A percentile compares a stretch with the other conserved stretches of the same genome.
Evolutionary conservation across 2,888 invertebrate species (phyloP).

Genomic region (Adela reaumurella): DNA sequence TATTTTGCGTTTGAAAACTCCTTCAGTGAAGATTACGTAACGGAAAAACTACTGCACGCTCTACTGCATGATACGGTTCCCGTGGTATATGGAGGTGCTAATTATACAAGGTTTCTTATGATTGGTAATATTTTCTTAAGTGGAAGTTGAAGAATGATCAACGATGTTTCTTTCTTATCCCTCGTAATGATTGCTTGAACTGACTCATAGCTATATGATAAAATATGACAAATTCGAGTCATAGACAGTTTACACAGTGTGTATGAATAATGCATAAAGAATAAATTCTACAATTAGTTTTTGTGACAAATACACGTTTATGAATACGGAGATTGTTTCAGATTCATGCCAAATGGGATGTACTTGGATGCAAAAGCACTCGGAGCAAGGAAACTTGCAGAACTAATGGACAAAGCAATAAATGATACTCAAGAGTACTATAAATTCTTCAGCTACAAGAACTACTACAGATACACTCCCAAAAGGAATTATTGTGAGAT

Average conservation of each 20-base stretch:
- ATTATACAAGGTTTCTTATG: constrained; percentile 5
- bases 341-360: constrained; percentile 29
- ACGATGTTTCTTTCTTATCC: too few relatives aligned
- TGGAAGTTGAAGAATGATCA: too few relatives aligned
- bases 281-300: too few relatives aligned
- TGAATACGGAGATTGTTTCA: too few relatives aligned
- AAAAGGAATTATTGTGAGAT: too few relatives aligned
- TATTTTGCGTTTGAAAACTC: constrained; percentile 5
- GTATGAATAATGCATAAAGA: too few relatives aligned
- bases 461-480: constrained; percentile 28
- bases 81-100: constrained; percentile 3
- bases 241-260: neutral
- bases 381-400: constrained; percentile 22
- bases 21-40: constrained; percentile 4
- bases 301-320: too few relatives aligned
- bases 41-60: constrained; percentile 1
- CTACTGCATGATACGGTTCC: constrained; percentile 1
- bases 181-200: too few relatives aligned
- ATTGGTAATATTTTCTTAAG: too few relatives aligned
- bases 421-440: constrained; percentile 19
- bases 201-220: too few relatives aligned
- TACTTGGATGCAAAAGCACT: constrained; percentile 27
- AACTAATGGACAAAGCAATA: constrained; percentile 22
- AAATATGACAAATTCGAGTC: too few relatives aligned
- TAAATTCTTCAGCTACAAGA: constrained; percentile 30